Conservation (phyloP, 2,113 vertebrate genomes). For the Castor canadensis region DNA sequence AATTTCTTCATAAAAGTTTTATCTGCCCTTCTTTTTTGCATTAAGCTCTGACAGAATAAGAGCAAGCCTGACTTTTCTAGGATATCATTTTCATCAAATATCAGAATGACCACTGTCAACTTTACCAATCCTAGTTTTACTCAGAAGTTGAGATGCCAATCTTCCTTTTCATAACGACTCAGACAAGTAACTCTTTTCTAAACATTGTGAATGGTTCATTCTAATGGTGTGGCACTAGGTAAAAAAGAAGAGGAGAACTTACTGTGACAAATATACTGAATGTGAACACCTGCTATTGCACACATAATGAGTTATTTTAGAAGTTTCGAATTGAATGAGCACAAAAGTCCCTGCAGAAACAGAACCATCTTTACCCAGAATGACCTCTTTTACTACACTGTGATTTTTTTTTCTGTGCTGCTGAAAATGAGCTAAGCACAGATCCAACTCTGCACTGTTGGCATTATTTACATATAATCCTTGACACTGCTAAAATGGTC, state of each 20-base stretch:
- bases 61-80: not conserved
- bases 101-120: not conserved
- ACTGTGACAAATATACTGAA: not conserved
- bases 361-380: constrained; percentile 16
- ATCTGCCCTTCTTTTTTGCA: not conserved
- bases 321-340: constrained; percentile 65
- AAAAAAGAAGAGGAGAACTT: constrained; percentile 31
- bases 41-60: not conserved
- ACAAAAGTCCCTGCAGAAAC: constrained; percentile 45
- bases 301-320: constrained; percentile 16
- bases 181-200: constrained; percentile 25
- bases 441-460: not conserved
- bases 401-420: not conserved
- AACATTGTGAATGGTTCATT: constrained; percentile 39
- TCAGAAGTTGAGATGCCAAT: not conserved
- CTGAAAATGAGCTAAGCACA: not conserved
- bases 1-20: not conserved
- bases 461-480: not conserved
- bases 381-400: not conserved
- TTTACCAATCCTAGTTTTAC: not conserved
- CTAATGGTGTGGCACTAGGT: not conserved
- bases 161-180: not conserved
- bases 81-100: not conserved
- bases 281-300: constrained; percentile 41
- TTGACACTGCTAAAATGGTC: not conserved